Conservation (phyloP, 1,140 invertebrate species). For the Drosophila malerkotliana region DNA sequence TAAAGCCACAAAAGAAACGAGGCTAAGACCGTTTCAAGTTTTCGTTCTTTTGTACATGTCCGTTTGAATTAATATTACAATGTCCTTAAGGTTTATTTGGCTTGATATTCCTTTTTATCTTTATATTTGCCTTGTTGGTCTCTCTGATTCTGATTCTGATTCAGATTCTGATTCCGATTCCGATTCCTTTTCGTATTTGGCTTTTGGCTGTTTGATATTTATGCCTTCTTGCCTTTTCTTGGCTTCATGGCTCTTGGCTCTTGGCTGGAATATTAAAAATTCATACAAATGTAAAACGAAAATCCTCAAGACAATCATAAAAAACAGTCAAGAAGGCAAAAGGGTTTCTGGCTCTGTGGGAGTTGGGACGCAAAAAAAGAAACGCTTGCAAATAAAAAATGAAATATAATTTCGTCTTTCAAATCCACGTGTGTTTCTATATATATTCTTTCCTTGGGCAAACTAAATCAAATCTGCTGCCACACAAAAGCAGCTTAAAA, state of each 20-base stretch:
- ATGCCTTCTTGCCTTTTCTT: conserved; percentile 50
- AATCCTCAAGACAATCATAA: conserved; percentile 82
- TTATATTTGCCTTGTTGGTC: conserved; percentile 48
- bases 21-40: conserved; percentile 59
- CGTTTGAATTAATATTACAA: conserved; percentile 82
- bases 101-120: conserved; percentile 80
- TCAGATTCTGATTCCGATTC: conserved; percentile 60
- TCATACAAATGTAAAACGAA: conserved; percentile 82
- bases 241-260: conserved; percentile 40
- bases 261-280: conserved; percentile 71
- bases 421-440: conserved; percentile 44
- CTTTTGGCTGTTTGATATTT: conserved; percentile 75
- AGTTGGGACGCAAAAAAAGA: conserved; percentile 12
- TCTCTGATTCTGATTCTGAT: conserved; percentile 28
- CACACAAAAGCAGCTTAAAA: conserved; percentile 29
- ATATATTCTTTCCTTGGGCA: conserved; percentile 3
- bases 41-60: conserved; percentile 64
- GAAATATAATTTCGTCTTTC: conserved; percentile 61
- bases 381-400: conserved; percentile 72
- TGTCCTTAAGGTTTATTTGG: conserved; percentile 82
- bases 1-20: conserved; percentile 11
- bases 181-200: conserved; percentile 55
- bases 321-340: conserved; percentile 28
- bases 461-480: conserved; percentile 59
- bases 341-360: conserved; percentile 38